Percentiles rank a stretch among this genome's conserved stretches.
Evolutionary conservation across 1,140 invertebrate species (phyloP).

Genomic region (Macrotrachela quadricornifera): DNA sequence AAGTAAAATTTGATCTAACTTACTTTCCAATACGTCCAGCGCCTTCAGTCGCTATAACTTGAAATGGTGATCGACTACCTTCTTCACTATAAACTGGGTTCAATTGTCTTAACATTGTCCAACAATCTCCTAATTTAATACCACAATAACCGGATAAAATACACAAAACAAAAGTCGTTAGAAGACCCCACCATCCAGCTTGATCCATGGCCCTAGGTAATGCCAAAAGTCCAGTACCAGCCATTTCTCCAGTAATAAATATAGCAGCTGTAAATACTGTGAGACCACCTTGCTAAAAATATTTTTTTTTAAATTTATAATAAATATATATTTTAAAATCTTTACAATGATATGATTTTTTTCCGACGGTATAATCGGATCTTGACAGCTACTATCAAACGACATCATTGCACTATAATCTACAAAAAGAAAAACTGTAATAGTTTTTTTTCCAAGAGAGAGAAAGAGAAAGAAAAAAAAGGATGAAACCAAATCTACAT

Average conservation of each 20-base stretch:
- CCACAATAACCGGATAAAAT: slow-evolving; percentile 37
- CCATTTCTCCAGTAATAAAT: slow-evolving; percentile 49
- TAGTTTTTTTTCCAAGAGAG: too few relatives aligned
- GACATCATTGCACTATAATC: too few relatives aligned
- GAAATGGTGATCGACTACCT: slow-evolving; percentile 42
- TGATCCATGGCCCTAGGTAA: slow-evolving; percentile 42
- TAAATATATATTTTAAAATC: too few relatives aligned
- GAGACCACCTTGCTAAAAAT: slow-evolving; percentile 14
- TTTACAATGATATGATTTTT: too few relatives aligned
- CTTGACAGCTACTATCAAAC: too few relatives aligned
- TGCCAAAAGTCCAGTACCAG: slow-evolving; percentile 48
- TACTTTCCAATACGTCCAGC: slow-evolving; percentile 41
- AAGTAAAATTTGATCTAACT: not conserved
- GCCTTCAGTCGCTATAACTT: slow-evolving; percentile 41
- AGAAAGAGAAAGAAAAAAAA: too few relatives aligned
- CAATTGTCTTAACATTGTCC: slow-evolving; percentile 46
- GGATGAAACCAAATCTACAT: too few relatives aligned
- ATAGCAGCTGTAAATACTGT: slow-evolving; percentile 35
- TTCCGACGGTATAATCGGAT: too few relatives aligned
- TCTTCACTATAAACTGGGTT: slow-evolving; percentile 37
- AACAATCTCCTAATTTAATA: slow-evolving; percentile 39
- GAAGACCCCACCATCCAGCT: slow-evolving; percentile 42
- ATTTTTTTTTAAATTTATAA: too few relatives aligned
- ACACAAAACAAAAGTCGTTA: slow-evolving; percentile 38
- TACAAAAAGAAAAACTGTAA: too few relatives aligned